Evolutionary conservation across 2,888 invertebrate genomes (phyloP).

Genomic region (Rhagonycha fulva): DNA sequence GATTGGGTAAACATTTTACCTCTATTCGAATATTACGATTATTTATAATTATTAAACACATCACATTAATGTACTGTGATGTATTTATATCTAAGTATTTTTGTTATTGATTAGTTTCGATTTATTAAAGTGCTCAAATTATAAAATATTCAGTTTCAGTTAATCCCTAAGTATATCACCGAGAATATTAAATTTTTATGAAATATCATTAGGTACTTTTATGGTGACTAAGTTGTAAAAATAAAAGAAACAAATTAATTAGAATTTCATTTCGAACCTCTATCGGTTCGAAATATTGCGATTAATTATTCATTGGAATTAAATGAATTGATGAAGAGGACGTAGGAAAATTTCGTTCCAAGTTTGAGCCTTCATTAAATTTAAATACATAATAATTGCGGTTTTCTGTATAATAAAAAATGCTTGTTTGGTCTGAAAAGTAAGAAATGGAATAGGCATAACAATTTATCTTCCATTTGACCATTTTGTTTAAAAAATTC

Average conservation of each 20-base stretch:
- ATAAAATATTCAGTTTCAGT: conserved; percentile 23
- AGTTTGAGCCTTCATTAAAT: conserved; percentile 9
- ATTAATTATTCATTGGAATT: conserved; percentile 14
- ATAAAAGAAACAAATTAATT: not conserved
- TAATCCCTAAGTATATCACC: conserved; percentile 12
- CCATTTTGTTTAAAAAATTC: not conserved
- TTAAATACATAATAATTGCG: conserved; percentile 10
- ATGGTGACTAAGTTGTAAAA: not conserved
- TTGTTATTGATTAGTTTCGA: conserved; percentile 15
- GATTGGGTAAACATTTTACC: not conserved
- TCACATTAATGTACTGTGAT: not conserved
- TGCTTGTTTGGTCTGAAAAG: not conserved
- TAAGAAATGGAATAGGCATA: not conserved
- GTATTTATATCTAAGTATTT: not conserved
- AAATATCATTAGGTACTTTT: not conserved
- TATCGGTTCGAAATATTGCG: conserved; percentile 1
- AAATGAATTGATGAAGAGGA: conserved; percentile 5
- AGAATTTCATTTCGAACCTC: not conserved
- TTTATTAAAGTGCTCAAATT: conserved; percentile 23
- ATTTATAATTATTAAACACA: not conserved
- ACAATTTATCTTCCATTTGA: not conserved
- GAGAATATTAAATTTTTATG: conserved; percentile 9
- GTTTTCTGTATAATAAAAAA: conserved; percentile 2
- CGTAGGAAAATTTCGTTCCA: conserved; percentile 2
- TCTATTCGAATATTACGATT: not conserved